Evolutionary conservation across 2,113 vertebrate species (phyloP).

Genomic region (Amblyopsis rosae): DNA sequence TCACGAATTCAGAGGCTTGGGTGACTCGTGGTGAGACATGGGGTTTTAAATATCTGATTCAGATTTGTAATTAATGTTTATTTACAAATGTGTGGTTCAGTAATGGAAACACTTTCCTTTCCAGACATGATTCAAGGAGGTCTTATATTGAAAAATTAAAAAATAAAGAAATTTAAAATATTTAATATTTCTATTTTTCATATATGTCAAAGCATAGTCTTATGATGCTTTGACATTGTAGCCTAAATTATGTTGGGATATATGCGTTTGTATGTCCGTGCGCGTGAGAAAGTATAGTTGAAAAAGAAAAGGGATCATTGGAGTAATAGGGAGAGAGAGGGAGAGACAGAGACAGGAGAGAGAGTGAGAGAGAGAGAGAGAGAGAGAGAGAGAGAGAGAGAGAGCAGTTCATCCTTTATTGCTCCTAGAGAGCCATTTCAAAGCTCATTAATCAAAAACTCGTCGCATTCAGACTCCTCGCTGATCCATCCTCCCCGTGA

Average conservation of each 20-base stretch:
- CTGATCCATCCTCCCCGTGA: slow-evolving; percentile 83
- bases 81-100: too few species aligned
- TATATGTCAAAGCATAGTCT: too few species aligned
- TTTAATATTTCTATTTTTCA: too few species aligned
- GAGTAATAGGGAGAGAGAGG: slow-evolving; percentile 2
- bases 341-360: too few species aligned
- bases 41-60: too few species aligned
- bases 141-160: slow-evolving; percentile 34
- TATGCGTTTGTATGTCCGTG: background rate
- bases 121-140: too few species aligned
- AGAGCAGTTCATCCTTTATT: slow-evolving; percentile 78
- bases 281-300: background rate
- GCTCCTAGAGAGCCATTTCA: slow-evolving; percentile 87
- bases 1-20: too few species aligned
- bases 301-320: background rate
- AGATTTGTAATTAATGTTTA: too few species aligned
- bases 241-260: background rate
- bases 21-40: too few species aligned
- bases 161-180: too few species aligned
- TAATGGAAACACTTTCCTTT: too few species aligned
- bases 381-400: slow-evolving; percentile 45
- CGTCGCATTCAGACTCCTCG: slow-evolving; percentile 82
- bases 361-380: slow-evolving; percentile 17
- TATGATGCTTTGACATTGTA: slow-evolving; percentile 40
- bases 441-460: slow-evolving; percentile 92